Base-by-base conservation (phyloP, 1,140 invertebrate species). In the Drosophila ananassae region DNA sequence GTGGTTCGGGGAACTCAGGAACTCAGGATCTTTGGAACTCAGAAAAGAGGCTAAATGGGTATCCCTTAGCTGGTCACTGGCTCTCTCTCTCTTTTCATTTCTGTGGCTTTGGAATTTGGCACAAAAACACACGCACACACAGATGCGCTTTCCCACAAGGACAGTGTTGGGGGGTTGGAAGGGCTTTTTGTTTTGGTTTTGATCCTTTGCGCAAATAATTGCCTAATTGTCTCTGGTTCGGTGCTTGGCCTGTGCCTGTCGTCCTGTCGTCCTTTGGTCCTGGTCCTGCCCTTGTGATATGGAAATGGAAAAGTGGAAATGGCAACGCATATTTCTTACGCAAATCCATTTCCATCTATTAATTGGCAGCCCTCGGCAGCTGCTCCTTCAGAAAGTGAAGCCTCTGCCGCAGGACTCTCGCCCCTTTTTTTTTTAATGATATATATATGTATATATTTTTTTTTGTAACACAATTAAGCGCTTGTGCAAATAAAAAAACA, bases 131-230 rank as follows among this genome's bases (percentile, higher is more conserved):
- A 51, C 17, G 17, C 41, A 24, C 30, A 30, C 24, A 68, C 68
- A 63, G 68, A 61, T 60, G 59, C 56, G 37, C 28, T 50, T 82
- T 69, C 69, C 68, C 79, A 78, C 61, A 57, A 54, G 48, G 30
- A 7, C 39, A 3, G 34, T 17, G 17, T 1, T 17, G 17, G 17
- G 22, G 10, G 24, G 39, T 9, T 53, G 39, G 21, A 71, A 59
- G 74, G 74, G 79, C 84, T 83, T 87, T 87, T 89, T 89, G 83
- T 89, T 87, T 83, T 87, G 83, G 79, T 79, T 77, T 76, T 90
- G 83, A 90, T 90, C 89, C 89, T 90, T 90, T 90, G 77, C 89
- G 89, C 76, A 90, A 90, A 90, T 90, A 90, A 90, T 90, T 90
- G 82, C 87, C 79, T 90, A 90, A 90, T 90, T 90, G 82, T 90